Conservation (phyloP, 2,113 vertebrate genomes). For the Hemibates koningsi region DNA sequence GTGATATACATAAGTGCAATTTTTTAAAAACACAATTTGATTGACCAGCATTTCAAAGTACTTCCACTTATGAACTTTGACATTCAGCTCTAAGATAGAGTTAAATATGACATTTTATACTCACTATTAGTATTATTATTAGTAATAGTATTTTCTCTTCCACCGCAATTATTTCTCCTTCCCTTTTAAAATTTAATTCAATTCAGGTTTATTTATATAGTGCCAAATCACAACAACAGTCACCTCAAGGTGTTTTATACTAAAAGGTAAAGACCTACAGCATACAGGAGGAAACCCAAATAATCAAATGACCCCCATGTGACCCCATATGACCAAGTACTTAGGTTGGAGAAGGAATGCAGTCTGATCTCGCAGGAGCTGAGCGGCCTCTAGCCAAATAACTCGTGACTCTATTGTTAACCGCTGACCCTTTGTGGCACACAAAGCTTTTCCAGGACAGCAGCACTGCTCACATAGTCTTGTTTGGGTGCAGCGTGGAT, state of each 20-base stretch:
- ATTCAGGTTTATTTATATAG: neutral
- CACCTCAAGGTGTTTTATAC: neutral
- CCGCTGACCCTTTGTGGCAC: constrained; percentile 12
- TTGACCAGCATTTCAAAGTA: neutral
- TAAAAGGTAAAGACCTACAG: neutral
- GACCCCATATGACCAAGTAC: neutral
- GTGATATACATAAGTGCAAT: neutral
- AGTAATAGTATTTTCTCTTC: neutral
- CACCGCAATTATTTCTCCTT: constrained; percentile 14
- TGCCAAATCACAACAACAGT: neutral
- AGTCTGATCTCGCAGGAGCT: constrained; percentile 43
- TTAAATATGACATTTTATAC: neutral
- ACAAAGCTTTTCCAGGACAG: constrained; percentile 1
- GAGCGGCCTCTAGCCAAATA: constrained; percentile 35
- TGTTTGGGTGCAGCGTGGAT: neutral
- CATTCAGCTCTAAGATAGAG: neutral
- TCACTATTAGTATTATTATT: neutral
- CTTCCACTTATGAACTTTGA: neutral
- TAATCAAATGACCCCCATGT: neutral
- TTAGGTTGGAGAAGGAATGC: constrained; percentile 48
- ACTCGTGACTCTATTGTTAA: constrained; percentile 62
- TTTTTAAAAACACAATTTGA: neutral
- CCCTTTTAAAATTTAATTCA: constrained; percentile 27
- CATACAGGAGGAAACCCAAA: neutral
- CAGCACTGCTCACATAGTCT: neutral